Percentiles rank a stretch among this genome's conserved stretches.
phyloP scores from a whole-genome alignment of 92 coral and sea anemone species.

The Umimayanthus chanpuru region DNA sequence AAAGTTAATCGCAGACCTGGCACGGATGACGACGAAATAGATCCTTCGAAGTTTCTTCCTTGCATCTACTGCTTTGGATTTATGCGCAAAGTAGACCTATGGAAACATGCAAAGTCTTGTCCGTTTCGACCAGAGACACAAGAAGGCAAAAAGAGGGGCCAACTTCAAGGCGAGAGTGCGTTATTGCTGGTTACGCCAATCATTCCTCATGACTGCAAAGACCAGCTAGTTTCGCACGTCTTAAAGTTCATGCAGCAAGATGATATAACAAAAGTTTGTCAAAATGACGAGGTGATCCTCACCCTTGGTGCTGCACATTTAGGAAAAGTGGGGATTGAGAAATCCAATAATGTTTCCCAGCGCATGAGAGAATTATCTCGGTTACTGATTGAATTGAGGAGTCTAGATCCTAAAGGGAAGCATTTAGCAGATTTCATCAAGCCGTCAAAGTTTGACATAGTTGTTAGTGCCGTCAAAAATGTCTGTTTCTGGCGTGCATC shows the following conservation, averaged over 20 bases:
- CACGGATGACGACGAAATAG: background rate
- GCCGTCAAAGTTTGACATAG: conserved; percentile 48
- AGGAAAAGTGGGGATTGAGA: conserved; percentile 33
- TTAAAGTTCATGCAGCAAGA: conserved; percentile 47
- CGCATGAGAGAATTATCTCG: no score
- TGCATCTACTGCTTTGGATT: no score
- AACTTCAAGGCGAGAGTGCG: conserved; percentile 15
- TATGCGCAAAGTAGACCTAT: no score
- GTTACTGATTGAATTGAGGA: conserved; percentile 32
- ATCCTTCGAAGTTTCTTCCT: no score
- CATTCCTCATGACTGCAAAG: conserved; percentile 23
- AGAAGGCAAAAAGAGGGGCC: no score
- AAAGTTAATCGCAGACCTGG: conserved; percentile 32
- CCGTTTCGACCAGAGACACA: no score
- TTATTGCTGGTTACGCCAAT: conserved; percentile 7
- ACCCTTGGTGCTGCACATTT: conserved; percentile 19
- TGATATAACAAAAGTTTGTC: conserved; percentile 25
- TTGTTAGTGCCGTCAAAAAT: conserved; percentile 38
- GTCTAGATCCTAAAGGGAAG: background rate
- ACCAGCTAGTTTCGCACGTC: conserved; percentile 21
- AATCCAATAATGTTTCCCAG: conserved; percentile 4
- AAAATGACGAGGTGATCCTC: conserved; percentile 44
- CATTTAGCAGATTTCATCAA: conserved; percentile 38
- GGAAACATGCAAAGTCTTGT: no score
- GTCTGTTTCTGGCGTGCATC: conserved; percentile 22